These are phyloP conservation scores for Dicranocentrus wangi DNA, from an alignment of 2,888 invertebrate genomes.

Conservation along the genomic window DNA sequence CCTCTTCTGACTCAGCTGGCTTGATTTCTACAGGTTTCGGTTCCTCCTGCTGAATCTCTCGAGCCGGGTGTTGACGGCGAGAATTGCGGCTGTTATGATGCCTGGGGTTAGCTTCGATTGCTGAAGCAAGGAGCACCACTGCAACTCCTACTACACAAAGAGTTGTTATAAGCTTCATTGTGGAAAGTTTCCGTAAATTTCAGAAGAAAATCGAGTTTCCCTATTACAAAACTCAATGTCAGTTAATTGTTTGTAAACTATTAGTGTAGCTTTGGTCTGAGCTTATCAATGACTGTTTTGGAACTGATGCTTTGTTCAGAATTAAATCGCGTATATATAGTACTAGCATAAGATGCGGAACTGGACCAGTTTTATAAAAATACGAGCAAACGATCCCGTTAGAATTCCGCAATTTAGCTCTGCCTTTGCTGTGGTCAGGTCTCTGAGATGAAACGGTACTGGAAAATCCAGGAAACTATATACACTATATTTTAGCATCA, in stretches of 20 bases:
- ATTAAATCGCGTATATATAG: constrained; percentile 39
- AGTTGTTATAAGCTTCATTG: constrained; percentile 29
- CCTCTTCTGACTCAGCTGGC: constrained; percentile 29
- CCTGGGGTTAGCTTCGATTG: constrained; percentile 22
- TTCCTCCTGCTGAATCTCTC: constrained; percentile 20
- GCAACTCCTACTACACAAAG: constrained; percentile 13
- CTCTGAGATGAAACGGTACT: not conserved
- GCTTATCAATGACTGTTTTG: too few species aligned
- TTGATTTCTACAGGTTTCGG: constrained; percentile 18
- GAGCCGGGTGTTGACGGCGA: constrained; percentile 4
- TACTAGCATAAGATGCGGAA: constrained; percentile 9
- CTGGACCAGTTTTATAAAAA: not conserved
- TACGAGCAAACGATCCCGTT: too few species aligned
- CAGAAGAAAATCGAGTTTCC: not conserved
- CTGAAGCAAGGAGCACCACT: constrained; percentile 12
- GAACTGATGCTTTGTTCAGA: too few species aligned
- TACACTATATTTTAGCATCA: not conserved
- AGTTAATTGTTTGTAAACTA: too few species aligned
- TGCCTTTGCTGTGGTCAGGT: too few species aligned
- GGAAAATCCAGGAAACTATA: constrained; percentile 46
- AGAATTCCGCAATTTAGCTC: too few species aligned
- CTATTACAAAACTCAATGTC: too few species aligned
- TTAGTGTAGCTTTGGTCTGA: too few species aligned
- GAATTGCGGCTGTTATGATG: constrained; percentile 33
- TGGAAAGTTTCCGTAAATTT: not conserved